Evolutionary conservation across 2,888 invertebrate species (phyloP).

Genomic region (Amphimallon solstitiale): DNA sequence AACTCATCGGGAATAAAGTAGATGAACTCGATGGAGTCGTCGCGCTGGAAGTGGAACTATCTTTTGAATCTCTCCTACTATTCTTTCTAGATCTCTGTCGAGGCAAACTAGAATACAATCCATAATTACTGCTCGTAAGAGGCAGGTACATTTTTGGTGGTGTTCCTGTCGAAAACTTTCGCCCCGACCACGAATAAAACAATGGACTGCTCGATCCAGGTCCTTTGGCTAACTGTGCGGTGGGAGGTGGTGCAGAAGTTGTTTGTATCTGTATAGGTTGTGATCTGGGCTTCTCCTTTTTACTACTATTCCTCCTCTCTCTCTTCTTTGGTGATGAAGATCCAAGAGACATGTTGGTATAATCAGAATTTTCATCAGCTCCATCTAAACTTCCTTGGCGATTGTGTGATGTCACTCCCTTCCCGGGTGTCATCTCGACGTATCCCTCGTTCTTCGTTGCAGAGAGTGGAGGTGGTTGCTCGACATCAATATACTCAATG

Average conservation of each 20-base stretch:
- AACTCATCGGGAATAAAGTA: conserved; percentile 76
- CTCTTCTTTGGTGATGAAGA: conserved; percentile 53
- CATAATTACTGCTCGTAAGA: conserved; percentile 61
- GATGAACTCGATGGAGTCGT: conserved; percentile 70
- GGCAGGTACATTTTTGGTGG: conserved; percentile 65
- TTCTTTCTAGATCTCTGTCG: conserved; percentile 57
- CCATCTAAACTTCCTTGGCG: conserved; percentile 57
- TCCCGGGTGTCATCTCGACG: conserved; percentile 72
- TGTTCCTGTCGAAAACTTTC: conserved; percentile 60
- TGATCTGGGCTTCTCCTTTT: conserved; percentile 66
- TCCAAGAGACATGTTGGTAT: conserved; percentile 66
- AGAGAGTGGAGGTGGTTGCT: conserved; percentile 60
- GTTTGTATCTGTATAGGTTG: conserved; percentile 73
- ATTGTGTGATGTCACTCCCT: conserved; percentile 52
- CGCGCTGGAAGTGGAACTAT: conserved; percentile 61
- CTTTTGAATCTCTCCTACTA: conserved; percentile 62
- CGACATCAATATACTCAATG: conserved; percentile 49
- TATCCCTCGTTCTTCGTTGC: conserved; percentile 68
- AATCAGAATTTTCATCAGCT: conserved; percentile 63
- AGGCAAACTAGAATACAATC: conserved; percentile 63
- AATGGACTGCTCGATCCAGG: conserved; percentile 48
- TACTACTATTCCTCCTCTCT: conserved; percentile 52
- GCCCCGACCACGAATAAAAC: conserved; percentile 46
- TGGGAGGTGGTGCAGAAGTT: conserved; percentile 50
- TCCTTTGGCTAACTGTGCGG: conserved; percentile 41